Base-by-base conservation (phyloP, 1,140 invertebrate species). In the Bombus confusus region DNA sequence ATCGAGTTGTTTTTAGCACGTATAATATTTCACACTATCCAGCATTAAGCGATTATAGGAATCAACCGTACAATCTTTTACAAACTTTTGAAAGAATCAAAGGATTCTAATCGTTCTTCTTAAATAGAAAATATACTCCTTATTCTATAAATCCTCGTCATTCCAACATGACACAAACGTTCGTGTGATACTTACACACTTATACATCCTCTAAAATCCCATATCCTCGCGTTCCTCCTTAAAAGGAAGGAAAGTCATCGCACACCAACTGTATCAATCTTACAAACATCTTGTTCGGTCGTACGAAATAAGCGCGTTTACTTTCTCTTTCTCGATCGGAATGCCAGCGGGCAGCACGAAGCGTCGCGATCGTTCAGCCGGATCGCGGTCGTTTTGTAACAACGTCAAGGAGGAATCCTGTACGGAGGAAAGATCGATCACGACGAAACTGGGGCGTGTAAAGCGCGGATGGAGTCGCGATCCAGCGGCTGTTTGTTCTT, bases 381-480 rank as follows among this genome's bases (percentile, higher is more conserved):
- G 41, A 77, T 76, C 71, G 39, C 12, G 39, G 68, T 39, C 31
- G 43, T 86, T 89, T 88, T 66, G 85, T 43, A 86, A 86, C 59
- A 25, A 68, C 57, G 71, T 75, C 41, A 62, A 68, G 62, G 34
- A 69, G 62, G 62, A 78, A 76, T 72, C 52, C 69, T 72, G 18
- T 37, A n/a, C 59, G 47, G 34, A 69, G 47, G 31, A 10, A 43
- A 83, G 59, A 80, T 77, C 88, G 88, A 90, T 89, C 62, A 69
- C 57, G 52, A 22, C 64, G 64, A 76, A 83, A 86, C 84, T 89
- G 87, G 72, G 83, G 75, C 80, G 64, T 71, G 71, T 73, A 81
- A 74, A 62, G 12, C 37, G 52, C 73, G 74, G n/a, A 37, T 28
- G 43, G 52, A 57, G 59, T 80, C 43, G 73, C 59, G 64, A 59